Evolutionary conservation across 2,888 invertebrate genomes (phyloP), one percentile per base, ranked within the genome.

Genomic region (Sthenelais limicola): DNA sequence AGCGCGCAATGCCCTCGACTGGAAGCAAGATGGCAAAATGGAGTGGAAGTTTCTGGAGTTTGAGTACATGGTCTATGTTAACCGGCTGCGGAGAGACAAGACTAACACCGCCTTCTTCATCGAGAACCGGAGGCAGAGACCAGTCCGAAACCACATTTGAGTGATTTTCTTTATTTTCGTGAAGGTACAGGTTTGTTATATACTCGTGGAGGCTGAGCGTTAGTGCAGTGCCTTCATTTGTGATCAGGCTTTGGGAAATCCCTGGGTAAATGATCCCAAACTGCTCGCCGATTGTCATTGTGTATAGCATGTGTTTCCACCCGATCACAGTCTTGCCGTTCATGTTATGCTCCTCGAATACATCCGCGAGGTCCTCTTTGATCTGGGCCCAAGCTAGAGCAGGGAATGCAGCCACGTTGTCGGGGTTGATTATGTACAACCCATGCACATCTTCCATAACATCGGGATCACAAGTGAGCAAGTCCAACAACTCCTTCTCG

Each of bases 251-350:
- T 21, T 77, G 75, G 9, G 21, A 28, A 21, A 73, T 47, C 4
- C 78, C 76, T 7, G 72, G 72, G 56, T 47, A 73, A 33, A 78
- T 71, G 18, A 76, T 70, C 4, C 71, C 49, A 62, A 77, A 73
- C 21, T 38, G 66, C 9, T 54, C 38, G n/a, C 69, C 48, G 26
- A 58, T 43, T 7, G 48, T 30, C 4, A 21, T 24, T 15, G 35
- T 48, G 30, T 73, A 54, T 18, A 56, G 18, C 15, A 24, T 18
- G 43, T 77, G 72, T 30, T 28, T 71, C 73, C 72, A 78, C 3
- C 68, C 78, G 3, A 77, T 35, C 3, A 72, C 75, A 3, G 15
- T 18, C 32, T 70, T 51, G 5, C 76, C 76, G 18, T 38, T 38
- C 15, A 52, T 43, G 21, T 62, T 33, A 30, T 72, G 71, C 3